These are phyloP conservation scores for Diabrotica undecimpunctata DNA, from an alignment of 1,140 invertebrate species.

Conservation along the genomic window DNA sequence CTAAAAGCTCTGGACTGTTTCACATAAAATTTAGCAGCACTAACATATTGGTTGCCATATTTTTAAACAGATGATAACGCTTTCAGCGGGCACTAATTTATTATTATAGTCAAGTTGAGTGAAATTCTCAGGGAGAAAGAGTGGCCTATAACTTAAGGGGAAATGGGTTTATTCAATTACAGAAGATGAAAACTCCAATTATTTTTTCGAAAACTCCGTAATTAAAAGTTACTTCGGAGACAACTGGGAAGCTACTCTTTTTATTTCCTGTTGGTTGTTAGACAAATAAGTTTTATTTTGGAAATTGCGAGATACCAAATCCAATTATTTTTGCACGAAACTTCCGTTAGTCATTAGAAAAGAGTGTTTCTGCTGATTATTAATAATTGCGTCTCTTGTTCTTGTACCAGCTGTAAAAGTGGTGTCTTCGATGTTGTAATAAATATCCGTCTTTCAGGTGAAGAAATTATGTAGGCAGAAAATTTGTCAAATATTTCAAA, in stretches of 20 bases:
- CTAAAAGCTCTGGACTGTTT: background rate
- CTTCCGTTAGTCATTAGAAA: too few species aligned
- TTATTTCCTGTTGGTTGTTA: too few species aligned
- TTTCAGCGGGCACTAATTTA: background rate
- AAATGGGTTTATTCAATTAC: background rate
- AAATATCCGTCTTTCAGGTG: too few species aligned
- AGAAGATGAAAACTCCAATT: slow-evolving; percentile 2
- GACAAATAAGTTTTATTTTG: too few species aligned
- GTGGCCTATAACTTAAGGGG: background rate
- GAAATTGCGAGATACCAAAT: too few species aligned
- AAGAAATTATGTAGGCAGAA: too few species aligned
- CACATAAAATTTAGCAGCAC: slow-evolving; percentile 2
- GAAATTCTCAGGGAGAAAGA: background rate
- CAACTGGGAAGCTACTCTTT: background rate
- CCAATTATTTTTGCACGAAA: too few species aligned
- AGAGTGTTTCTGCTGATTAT: too few species aligned
- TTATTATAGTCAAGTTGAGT: background rate
- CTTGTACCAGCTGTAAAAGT: too few species aligned
- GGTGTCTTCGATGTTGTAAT: too few species aligned
- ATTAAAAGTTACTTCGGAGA: background rate
- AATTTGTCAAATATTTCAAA: too few species aligned
- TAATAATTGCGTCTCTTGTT: too few species aligned
- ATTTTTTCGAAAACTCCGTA: background rate
- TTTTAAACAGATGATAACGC: slow-evolving; percentile 1
- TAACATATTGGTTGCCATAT: background rate